Base-by-base conservation (phyloP, 2,113 vertebrate genomes). In the Larimichthys polyactis region DNA sequence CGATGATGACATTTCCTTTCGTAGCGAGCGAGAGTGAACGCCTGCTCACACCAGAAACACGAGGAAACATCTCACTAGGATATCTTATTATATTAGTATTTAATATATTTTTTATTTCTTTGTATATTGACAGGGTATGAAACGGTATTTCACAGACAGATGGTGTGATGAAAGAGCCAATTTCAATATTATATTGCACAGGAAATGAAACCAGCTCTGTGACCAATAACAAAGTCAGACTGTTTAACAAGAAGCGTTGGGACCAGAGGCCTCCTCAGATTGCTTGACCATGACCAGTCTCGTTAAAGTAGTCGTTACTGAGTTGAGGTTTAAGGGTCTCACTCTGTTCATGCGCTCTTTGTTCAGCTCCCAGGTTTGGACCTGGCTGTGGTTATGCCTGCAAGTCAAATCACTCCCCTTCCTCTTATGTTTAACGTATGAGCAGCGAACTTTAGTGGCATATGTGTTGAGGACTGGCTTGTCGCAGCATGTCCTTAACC, bases 1-100 rank as follows among this genome's bases (percentile, higher is more conserved):
- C 59, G 52, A 43, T 88, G 72, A 86, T 79, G 70, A 79, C 76
- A 79, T 86, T 87, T 84, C 79, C 85, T 89, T 77, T 83, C 64
- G 36, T 6, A 59, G 62, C 54, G 27, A 55, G 69, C 46, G 51
- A 83, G 57, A 58, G 12, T 79, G 17, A 8, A 1, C 40, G 32
- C 4, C 40, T 72, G 66, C 44, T 55, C 40, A 49, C 15, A 58
- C 16, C 29, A 70, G 58, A 72, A 63, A 70, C 63, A 55, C 44
- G 29, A 16, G 20, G 16, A 75, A 70, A 64, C 17, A 8, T 3
- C 17, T 44, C 27, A 12, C 11, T 16, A 71, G 32, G n/a, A 54
- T 66, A 20, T 40, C 11, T 49, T 66, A 6, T 49, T 73, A 29
- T 48, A 9, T 40, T 40, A 40, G 36, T 40, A 9, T 9, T 9